Evolutionary conservation across 2,888 invertebrate genomes (phyloP), one percentile per base, ranked within the genome.

Genomic region (Galeopsomyia nigrocyanea): DNA sequence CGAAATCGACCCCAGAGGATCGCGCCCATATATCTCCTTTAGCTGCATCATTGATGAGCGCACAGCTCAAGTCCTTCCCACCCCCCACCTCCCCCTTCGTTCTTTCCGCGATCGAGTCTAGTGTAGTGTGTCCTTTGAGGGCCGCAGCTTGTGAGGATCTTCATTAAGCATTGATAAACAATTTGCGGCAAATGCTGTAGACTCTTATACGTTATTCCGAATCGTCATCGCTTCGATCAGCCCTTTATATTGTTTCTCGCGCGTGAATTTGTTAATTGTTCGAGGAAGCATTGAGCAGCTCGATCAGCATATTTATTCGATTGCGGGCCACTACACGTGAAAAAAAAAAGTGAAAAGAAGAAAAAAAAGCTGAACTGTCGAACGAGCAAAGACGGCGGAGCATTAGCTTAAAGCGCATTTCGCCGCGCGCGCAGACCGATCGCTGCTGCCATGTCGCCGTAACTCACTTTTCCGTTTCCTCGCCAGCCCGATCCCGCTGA

Each of bases 1-100:
- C 78, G 80, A 81, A 84, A 86, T 85, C 81, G 85, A 84, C 79
- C 85, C 85, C 83, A 77, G 76, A 82, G 83, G 84, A 84, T 77
- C 71, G 66, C 74, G 78, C 74, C 76, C 80, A 78, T 83, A 83
- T 83, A 83, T 85, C 81, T 82, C 79, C 76, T 80, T 80, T 77
- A 78, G 75, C 71, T 85, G 83, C 84, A 85, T 85, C 83, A 84
- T 85, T 85, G 82, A 85, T 85, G 81, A 70, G 64, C 66, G 50
- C 64, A 22, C 67, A 60, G 49, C 21, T 56, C 63, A 64, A 68
- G 71, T 74, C 68, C 66, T 68, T 65, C 26, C 10, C 57, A 26
- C 2, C 19, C 53, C 10, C 19, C 5, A 31, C 19, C 56, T 26
- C 17, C 26, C 17, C 10, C 57, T 7, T 57, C 66, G 47, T 56